Evolutionary conservation across 2,888 invertebrate species (phyloP).

Genomic region (Trichogramma dendrolimi): DNA sequence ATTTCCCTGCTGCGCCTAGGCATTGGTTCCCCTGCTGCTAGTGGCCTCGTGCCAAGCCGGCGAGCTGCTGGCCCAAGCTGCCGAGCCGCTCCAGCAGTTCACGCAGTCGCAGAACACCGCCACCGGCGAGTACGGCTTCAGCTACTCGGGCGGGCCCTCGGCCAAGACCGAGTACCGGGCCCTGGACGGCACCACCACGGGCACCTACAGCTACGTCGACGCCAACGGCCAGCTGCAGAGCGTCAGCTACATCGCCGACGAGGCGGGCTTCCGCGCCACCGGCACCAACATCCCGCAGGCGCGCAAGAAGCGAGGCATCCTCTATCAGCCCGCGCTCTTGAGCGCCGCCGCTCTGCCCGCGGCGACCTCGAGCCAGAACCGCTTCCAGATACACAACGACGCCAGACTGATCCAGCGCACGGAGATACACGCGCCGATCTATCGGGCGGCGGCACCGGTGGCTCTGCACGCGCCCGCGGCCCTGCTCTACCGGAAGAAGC

Average conservation of each 20-base stretch:
- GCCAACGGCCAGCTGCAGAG: constrained; percentile 63
- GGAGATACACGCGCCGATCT: not conserved
- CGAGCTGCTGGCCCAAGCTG: not conserved
- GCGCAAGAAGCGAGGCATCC: not conserved
- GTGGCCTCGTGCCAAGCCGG: constrained; percentile 18
- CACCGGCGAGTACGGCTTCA: constrained; percentile 58
- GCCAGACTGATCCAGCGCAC: constrained; percentile 11
- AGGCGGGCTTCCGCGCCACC: constrained; percentile 60
- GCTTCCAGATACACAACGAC: constrained; percentile 33
- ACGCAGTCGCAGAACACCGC: constrained; percentile 61
- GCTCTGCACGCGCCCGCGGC: constrained; percentile 7
- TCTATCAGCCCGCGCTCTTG: not conserved
- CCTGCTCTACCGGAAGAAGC: constrained; percentile 15
- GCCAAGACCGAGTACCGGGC: constrained; percentile 62
- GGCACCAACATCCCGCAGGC: constrained; percentile 19
- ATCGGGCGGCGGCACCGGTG: constrained; percentile 14
- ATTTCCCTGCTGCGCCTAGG: not conserved
- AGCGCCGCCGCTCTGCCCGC: constrained; percentile 20
- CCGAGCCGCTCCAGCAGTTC: constrained; percentile 42
- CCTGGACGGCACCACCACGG: constrained; percentile 61
- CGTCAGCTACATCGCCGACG: constrained; percentile 63
- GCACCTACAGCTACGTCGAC: constrained; percentile 68
- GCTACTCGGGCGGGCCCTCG: constrained; percentile 63
- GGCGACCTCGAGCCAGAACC: constrained; percentile 35
- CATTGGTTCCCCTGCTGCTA: constrained; percentile 3